A percentile compares a stretch with the other conserved stretches of the same genome.
Evolutionary conservation across 2,888 invertebrate species (phyloP).

Genomic region (Endomychus coccineus): DNA sequence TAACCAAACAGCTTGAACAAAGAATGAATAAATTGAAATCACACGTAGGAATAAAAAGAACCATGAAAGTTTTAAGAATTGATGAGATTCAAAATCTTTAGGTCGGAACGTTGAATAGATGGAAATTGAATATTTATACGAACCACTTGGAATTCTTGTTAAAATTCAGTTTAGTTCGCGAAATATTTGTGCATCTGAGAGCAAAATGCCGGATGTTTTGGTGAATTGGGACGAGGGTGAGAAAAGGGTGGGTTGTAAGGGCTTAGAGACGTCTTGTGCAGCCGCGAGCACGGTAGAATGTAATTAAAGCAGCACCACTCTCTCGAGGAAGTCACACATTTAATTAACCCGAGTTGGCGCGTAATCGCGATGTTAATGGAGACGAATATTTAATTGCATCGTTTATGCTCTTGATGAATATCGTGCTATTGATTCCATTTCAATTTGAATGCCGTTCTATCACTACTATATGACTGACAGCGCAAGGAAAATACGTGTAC

Average conservation of each 20-base stretch:
- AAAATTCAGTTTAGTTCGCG: constrained; percentile 15
- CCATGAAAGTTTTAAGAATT: no score
- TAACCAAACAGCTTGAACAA: no score
- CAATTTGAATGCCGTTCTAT: no score
- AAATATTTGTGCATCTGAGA: constrained; percentile 20
- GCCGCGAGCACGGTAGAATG: constrained; percentile 37
- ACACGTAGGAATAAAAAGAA: no score
- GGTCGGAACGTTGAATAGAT: constrained; percentile 7
- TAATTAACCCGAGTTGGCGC: constrained; percentile 42
- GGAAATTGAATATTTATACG: constrained; percentile 13
- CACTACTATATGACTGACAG: no score
- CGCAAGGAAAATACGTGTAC: no score
- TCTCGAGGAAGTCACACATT: constrained; percentile 42
- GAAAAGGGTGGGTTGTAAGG: constrained; percentile 17
- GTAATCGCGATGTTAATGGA: constrained; percentile 44
- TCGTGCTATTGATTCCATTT: constrained; percentile 22
- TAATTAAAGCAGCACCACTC: constrained; percentile 39
- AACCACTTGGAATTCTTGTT: constrained; percentile 8
- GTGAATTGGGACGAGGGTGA: constrained; percentile 21
- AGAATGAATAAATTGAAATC: no score
- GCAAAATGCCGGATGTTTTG: constrained; percentile 10
- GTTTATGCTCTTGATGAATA: constrained; percentile 33
- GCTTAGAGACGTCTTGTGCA: constrained; percentile 35
- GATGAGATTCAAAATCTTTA: no score
- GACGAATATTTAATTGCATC: constrained; percentile 42